phyloP scores from a whole-genome alignment of 2,113 vertebrate species.

The Tonatia bakeri region DNA sequence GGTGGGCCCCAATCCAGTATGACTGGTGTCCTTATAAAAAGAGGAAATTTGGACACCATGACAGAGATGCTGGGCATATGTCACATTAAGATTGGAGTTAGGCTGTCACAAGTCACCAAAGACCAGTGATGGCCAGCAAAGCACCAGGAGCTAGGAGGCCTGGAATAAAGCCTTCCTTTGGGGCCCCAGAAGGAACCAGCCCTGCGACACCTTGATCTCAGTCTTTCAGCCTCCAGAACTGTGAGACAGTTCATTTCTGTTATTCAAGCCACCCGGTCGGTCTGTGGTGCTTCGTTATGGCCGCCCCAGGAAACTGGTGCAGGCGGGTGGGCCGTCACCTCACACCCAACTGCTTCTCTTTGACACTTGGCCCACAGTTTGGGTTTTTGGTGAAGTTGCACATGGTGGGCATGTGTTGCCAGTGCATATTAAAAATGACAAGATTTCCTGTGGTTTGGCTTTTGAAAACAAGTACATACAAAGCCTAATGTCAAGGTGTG shows the following conservation, averaged over 20 bases:
- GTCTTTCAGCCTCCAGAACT: background rate
- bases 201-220: background rate
- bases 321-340: background rate
- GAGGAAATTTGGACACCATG: background rate
- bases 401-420: background rate
- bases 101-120: background rate
- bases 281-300: background rate
- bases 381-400: background rate
- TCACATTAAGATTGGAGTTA: background rate
- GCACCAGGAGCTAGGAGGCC: background rate
- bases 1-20: background rate
- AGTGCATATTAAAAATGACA: background rate
- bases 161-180: background rate
- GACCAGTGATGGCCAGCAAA: background rate
- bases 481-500: constrained; percentile 8
- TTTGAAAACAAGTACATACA: constrained; percentile 35
- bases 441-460: constrained; percentile 34
- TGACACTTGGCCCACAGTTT: background rate
- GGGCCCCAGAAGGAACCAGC: background rate
- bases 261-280: background rate
- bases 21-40: background rate
- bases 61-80: background rate
- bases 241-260: background rate
- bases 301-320: background rate
- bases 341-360: background rate